Evolutionary conservation across 2,113 vertebrate genomes (phyloP).

Genomic region (Trematomus loennbergii): DNA sequence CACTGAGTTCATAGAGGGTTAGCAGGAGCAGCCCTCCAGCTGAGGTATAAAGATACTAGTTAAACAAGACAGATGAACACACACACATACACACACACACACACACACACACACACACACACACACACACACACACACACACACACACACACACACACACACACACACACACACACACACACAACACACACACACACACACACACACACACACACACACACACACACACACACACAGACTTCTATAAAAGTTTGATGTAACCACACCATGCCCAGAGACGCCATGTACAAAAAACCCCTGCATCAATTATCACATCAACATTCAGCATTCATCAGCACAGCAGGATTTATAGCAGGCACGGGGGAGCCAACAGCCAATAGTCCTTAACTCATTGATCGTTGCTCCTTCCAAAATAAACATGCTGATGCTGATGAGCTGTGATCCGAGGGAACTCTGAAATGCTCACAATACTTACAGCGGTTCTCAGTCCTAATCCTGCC

Average conservation of each 20-base stretch:
- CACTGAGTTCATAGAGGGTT: slow-evolving; percentile 64
- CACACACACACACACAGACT: slow-evolving; percentile 37
- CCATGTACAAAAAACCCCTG: slow-evolving; percentile 55
- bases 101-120: slow-evolving; percentile 23
- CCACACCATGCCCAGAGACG: slow-evolving; percentile 62
- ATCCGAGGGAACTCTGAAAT: slow-evolving; percentile 57
- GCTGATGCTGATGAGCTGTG: slow-evolving; percentile 73
- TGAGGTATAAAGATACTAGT: slow-evolving; percentile 68
- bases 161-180: slow-evolving; percentile 37
- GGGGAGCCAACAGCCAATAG: slow-evolving; percentile 46
- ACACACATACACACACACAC: slow-evolving; percentile 34
- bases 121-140: slow-evolving; percentile 27
- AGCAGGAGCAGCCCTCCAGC: slow-evolving; percentile 57
- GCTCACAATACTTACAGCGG: slow-evolving; percentile 40
- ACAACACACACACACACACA: slow-evolving; percentile 31
- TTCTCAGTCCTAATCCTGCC: slow-evolving; percentile 37
- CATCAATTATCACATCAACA: slow-evolving; percentile 73
- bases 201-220: slow-evolving; percentile 26
- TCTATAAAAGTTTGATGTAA: slow-evolving; percentile 60
- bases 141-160: slow-evolving; percentile 41
- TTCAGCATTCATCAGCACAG: slow-evolving; percentile 64
- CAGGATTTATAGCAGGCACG: slow-evolving; percentile 49
- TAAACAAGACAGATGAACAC: slow-evolving; percentile 66
- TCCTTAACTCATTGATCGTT: slow-evolving; percentile 56
- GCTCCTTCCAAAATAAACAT: slow-evolving; percentile 70